Evolutionary conservation across 2,888 invertebrate genomes (phyloP), one percentile per base, ranked within the genome.

Genomic region (Fissipunctia ypsillon): DNA sequence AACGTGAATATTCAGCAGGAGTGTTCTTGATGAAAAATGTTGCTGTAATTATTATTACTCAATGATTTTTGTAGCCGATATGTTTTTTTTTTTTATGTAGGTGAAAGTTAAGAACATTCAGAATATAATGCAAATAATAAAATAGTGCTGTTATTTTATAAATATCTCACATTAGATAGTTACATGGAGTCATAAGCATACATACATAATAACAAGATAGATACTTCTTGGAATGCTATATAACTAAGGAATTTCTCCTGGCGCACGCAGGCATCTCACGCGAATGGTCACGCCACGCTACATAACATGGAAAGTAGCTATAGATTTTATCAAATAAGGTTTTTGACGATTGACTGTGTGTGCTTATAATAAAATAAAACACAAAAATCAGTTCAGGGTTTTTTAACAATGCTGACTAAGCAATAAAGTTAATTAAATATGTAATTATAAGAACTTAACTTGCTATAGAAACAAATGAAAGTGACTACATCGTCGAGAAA

Each of bases 241-340:
- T 81, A 84, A 57, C 43, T 64, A 57, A 86, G 83, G 87, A 90
- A 90, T 93, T 94, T 93, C 93, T 93, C 92, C 86, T 69, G 78
- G 77, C 83, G 90, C 91, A 93, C 91, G 93, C 91, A 88, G 86
- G 83, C 83, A 90, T 90, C 90, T 89, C 92, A 92, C 90, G 91
- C 91, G 89, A 91, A 83, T 86, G 87, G 90, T 90, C 91, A 91
- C 91, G 90, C 89, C 87, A 89, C 89, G 85, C 84, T 84, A 88
- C 84, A 72, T 76, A 87, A 85, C 85, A 89, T 89, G 87, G 89
- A 91, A 90, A 90, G 88, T 85, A 88, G 59, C 71, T 80, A 87
- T 66, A 82, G 86, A 85, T 86, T 79, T 83, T 83, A 85, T 85
- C 83, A 83, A 86, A 75, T 80, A 83, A 80, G 80, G 78, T 79